These are phyloP conservation scores for Pipa parva DNA, from an alignment of 2,113 vertebrate genomes.

Conservation along the genomic window DNA sequence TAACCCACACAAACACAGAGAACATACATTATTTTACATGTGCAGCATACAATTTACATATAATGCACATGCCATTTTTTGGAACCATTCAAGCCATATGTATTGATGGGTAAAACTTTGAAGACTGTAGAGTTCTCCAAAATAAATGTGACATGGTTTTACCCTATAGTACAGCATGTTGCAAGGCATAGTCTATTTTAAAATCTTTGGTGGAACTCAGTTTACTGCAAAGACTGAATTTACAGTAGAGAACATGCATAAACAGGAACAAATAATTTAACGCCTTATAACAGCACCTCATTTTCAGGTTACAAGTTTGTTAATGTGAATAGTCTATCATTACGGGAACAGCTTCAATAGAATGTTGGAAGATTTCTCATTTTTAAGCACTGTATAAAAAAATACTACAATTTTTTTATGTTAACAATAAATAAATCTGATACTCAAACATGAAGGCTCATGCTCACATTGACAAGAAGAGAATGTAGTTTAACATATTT, in stretches of 20 bases:
- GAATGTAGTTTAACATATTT: conserved; percentile 62
- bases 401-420: conserved; percentile 51
- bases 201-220: conserved; percentile 29
- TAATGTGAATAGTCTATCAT: not conserved
- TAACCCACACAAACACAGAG: not conserved
- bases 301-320: not conserved
- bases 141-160: not conserved
- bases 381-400: conserved; percentile 59
- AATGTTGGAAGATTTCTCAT: not conserved
- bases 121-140: not conserved
- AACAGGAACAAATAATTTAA: not conserved
- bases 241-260: not conserved
- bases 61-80: not conserved
- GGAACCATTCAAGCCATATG: not conserved
- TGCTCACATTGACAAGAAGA: conserved; percentile 61
- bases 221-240: not conserved
- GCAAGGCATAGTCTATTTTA: not conserved
- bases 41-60: not conserved
- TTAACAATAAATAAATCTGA: conserved; percentile 73
- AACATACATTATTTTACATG: not conserved
- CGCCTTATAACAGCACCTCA: not conserved
- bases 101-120: not conserved
- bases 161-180: not conserved
- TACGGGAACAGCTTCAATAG: not conserved
- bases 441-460: conserved; percentile 59